phyloP scores from a whole-genome alignment of 2,888 invertebrate genomes.

The Cheilosia soror region DNA sequence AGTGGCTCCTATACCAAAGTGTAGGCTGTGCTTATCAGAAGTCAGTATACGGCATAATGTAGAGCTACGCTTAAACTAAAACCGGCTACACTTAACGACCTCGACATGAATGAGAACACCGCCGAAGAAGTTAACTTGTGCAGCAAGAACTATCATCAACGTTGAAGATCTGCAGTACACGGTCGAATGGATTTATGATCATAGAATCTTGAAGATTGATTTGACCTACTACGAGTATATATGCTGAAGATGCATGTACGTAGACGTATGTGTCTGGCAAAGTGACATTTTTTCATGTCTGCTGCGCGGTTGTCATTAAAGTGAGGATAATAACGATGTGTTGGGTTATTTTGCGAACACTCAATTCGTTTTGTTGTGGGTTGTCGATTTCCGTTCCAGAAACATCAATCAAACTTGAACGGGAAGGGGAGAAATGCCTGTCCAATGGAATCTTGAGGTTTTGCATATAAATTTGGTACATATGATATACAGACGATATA shows the following conservation, averaged over 20 bases:
- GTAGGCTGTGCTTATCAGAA: slow-evolving; percentile 40
- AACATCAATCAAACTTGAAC: slow-evolving; percentile 47
- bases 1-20: slow-evolving; percentile 18
- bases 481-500: no score
- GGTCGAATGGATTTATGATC: slow-evolving; percentile 46
- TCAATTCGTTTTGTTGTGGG: slow-evolving; percentile 41
- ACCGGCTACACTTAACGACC: slow-evolving; percentile 65
- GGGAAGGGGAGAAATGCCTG: neutral
- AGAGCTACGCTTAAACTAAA: slow-evolving; percentile 11
- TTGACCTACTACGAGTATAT: slow-evolving; percentile 55
- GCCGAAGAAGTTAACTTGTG: slow-evolving; percentile 4
- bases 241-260: slow-evolving; percentile 8
- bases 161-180: slow-evolving; percentile 24
- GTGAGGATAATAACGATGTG: neutral
- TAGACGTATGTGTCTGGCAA: slow-evolving; percentile 25
- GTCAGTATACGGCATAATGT: neutral
- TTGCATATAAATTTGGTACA: neutral
- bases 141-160: slow-evolving; percentile 10
- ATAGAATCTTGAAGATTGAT: slow-evolving; percentile 54
- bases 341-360: slow-evolving; percentile 6
- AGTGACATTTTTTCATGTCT: slow-evolving; percentile 63
- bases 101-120: slow-evolving; percentile 53
- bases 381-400: slow-evolving; percentile 65
- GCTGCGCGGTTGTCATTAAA: neutral
- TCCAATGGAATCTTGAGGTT: neutral